Base-by-base conservation (phyloP, 2,113 vertebrate genomes). In the Casuarius casuarius region DNA sequence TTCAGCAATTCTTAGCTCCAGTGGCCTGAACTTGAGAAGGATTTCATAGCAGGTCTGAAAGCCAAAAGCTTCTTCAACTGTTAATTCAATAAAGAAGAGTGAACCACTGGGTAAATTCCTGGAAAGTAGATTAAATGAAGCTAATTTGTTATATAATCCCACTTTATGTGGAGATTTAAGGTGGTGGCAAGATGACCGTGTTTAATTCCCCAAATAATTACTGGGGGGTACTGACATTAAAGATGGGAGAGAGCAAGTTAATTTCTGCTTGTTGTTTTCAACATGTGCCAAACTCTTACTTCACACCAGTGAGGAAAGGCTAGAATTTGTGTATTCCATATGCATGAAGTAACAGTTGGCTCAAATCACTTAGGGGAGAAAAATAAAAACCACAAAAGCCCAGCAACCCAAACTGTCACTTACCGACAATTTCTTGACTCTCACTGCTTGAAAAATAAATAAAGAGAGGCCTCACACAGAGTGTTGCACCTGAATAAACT, bases 291-390 rank as follows among this genome's bases (percentile, higher is more conserved):
- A 82, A 87, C 26, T 70, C 83, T 95, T 88, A 85, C 87, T 95
- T 89, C 77, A 94, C 61, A 92, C 86, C 29, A 91, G 52, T 78
- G 44, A 93, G 80, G 83, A 90, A 94, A 84, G 66, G 35, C 84
- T 94, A 63, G 44, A 93, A 97, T 76, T 46, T 75, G 31, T 84
- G 63, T 84, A 67, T 93, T 95, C 83, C 68, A 84, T 92, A 76
- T 73, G 63, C 73, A 59, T 94, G 94, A 94, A 89, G 81, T 97
- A 95, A 90, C 73, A 91, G 75, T 94, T 94, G 87, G 79, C 87
- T 73, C 61, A 88, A 73, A 81, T 76, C 5, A 15, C 61, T 3
- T 4, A 78, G 58, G 63, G 86, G 40, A 95, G 68, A 86, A 93
- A 95, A 93, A 68, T 38, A 77, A 92, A 95, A 94, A 31, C 35